Percentiles rank a stretch among this genome's conserved stretches.
Conservation (phyloP, 2,888 invertebrate species). For the Gymnosoma rotundatum region DNA sequence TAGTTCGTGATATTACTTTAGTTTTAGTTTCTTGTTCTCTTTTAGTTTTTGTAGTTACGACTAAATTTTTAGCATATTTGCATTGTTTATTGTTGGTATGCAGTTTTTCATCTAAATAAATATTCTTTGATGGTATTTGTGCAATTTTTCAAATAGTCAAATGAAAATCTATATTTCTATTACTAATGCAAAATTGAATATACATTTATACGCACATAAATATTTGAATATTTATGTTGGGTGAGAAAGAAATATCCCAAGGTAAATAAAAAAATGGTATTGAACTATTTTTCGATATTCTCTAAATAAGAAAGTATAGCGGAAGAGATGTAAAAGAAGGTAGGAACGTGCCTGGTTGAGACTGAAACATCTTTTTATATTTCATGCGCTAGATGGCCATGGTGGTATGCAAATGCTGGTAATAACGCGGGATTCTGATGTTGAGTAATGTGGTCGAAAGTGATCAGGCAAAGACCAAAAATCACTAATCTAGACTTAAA, state of each 20-base stretch:
- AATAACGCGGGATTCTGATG: no score
- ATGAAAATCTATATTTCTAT: conserved; percentile 33
- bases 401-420: no score
- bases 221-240: neutral
- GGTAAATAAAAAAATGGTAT: no score
- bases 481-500: no score
- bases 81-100: conserved; percentile 3
- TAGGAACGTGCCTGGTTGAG: no score
- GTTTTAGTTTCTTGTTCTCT: conserved; percentile 1
- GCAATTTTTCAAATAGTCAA: conserved; percentile 35
- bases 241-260: neutral
- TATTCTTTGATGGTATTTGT: conserved; percentile 26
- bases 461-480: no score
- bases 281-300: no score
- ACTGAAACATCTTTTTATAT: no score
- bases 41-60: neutral
- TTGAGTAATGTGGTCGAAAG: no score
- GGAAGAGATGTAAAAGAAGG: no score
- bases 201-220: neutral
- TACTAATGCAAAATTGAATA: neutral
- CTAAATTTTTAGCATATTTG: neutral
- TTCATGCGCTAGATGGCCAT: no score
- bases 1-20: conserved; percentile 13
- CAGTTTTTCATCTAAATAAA: conserved; percentile 14
- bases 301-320: no score